These are phyloP conservation scores for Ictalurus furcatus DNA, from an alignment of 2,113 vertebrate species.

Conservation along the genomic window DNA sequence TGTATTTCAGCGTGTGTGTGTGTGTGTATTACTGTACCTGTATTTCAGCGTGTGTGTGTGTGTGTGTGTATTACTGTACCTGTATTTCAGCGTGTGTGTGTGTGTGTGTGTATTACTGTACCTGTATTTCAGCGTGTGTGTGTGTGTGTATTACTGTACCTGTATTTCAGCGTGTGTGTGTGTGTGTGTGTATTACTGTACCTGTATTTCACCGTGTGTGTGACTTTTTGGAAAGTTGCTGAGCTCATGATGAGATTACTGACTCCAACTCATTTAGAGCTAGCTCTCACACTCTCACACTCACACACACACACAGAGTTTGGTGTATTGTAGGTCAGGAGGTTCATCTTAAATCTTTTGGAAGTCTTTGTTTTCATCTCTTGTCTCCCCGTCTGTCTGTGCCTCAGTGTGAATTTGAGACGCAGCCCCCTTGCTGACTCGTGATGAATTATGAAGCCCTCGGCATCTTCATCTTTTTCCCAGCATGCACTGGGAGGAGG, in stretches of 20 bases:
- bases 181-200: not conserved
- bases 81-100: too few species aligned
- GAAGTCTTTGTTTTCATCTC: not conserved
- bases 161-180: constrained; percentile 4
- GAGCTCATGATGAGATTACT: not conserved
- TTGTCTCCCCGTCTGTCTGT: not conserved
- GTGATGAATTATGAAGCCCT: constrained; percentile 50
- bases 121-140: too few species aligned
- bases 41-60: too few species aligned
- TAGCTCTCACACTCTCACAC: not conserved
- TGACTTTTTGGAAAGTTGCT: not conserved
- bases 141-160: too few species aligned
- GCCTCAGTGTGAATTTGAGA: constrained; percentile 30
- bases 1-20: too few species aligned
- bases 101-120: not conserved
- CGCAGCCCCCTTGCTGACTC: constrained; percentile 38
- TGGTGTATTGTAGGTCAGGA: not conserved
- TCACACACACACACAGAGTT: not conserved
- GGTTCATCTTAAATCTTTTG: not conserved
- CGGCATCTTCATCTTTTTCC: constrained; percentile 47
- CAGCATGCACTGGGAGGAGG: constrained; percentile 47
- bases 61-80: too few species aligned
- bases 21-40: too few species aligned
- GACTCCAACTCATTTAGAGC: not conserved
- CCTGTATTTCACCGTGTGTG: not conserved